Evolutionary conservation across 2,888 invertebrate genomes (phyloP).

Genomic region (Erynnis tages): DNA sequence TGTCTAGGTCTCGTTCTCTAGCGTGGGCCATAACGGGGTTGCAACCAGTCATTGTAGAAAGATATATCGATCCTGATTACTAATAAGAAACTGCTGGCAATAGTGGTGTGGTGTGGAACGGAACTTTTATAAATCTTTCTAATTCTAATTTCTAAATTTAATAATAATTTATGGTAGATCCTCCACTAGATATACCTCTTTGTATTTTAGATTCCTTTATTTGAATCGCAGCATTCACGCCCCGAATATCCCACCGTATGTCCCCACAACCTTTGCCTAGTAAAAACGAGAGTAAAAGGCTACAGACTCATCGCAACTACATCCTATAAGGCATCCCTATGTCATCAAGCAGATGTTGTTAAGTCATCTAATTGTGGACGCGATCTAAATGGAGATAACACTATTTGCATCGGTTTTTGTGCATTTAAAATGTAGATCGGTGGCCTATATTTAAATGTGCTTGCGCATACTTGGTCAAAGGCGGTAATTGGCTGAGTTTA

Average conservation of each 20-base stretch:
- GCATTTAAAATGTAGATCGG: slow-evolving; percentile 16
- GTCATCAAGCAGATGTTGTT: slow-evolving; percentile 21
- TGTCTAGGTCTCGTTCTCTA: no score
- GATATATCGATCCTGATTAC: no score
- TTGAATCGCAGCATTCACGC: not conserved
- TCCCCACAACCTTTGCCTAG: slow-evolving; percentile 37
- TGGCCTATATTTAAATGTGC: slow-evolving; percentile 9
- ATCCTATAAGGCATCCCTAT: slow-evolving; percentile 15
- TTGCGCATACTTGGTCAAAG: not conserved
- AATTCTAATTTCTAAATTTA: no score
- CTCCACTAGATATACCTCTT: no score
- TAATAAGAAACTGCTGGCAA: no score
- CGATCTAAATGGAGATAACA: slow-evolving; percentile 19
- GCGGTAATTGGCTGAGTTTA: not conserved
- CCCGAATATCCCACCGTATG: not conserved
- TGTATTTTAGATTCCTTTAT: not conserved
- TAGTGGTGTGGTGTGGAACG: no score
- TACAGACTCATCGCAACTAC: slow-evolving; percentile 27
- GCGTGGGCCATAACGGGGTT: no score
- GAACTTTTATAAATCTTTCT: no score
- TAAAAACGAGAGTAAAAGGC: slow-evolving; percentile 38
- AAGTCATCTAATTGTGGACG: slow-evolving; percentile 25
- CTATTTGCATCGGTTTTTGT: slow-evolving; percentile 23
- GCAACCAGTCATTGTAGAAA: no score
- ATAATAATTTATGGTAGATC: not conserved